Conservation (phyloP, 2,888 invertebrate species). For the Troides oblongomaculatus region DNA sequence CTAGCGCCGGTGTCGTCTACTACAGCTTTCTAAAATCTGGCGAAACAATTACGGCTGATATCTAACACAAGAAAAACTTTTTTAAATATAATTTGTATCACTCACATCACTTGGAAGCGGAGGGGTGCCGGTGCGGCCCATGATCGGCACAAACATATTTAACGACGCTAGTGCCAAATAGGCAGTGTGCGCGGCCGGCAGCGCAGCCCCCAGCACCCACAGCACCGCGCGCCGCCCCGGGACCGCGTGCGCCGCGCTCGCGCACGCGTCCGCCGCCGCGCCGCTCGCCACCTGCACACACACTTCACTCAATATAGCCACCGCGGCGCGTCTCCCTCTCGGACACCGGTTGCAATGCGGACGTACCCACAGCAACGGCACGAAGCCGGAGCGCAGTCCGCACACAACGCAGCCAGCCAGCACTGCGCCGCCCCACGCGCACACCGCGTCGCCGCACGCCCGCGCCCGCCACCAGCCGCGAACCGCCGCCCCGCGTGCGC, state of each 20-base stretch:
- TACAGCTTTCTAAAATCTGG: too few relatives aligned
- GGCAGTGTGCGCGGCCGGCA: constrained; percentile 84
- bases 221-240: constrained; percentile 78
- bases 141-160: constrained; percentile 88
- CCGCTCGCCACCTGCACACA: constrained; percentile 59
- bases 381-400: constrained; percentile 84
- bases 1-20: too few relatives aligned
- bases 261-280: constrained; percentile 65
- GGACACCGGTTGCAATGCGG: too few relatives aligned
- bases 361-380: constrained; percentile 82
- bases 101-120: constrained; percentile 84
- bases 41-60: too few relatives aligned
- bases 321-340: too few relatives aligned
- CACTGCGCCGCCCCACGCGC: constrained; percentile 69
- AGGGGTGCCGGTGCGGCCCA: constrained; percentile 87
- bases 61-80: too few relatives aligned
- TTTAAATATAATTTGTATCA: background rate
- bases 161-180: constrained; percentile 86
- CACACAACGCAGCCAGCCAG: constrained; percentile 65
- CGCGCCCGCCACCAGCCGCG: constrained; percentile 49
- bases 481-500: constrained; percentile 62
- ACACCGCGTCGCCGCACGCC: constrained; percentile 36
- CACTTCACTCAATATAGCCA: too few relatives aligned
- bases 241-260: constrained; percentile 68
- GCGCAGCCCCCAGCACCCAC: constrained; percentile 62